Evolutionary conservation across 2,113 vertebrate genomes (phyloP).

Genomic region (Eurypyga helias): DNA sequence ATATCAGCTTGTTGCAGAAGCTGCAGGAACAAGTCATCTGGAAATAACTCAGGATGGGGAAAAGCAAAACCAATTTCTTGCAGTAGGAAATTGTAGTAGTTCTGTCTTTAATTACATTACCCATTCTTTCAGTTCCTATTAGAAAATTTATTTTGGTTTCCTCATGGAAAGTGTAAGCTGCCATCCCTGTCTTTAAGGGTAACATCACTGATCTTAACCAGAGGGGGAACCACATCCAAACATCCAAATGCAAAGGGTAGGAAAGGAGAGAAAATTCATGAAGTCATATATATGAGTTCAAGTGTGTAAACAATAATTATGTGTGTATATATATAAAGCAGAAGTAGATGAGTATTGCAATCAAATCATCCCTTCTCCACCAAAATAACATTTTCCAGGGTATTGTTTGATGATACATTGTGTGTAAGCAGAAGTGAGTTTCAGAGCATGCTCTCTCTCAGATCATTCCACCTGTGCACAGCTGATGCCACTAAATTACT

Average conservation of each 20-base stretch:
- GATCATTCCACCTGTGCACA: neutral
- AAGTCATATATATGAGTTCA: neutral
- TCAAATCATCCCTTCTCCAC: neutral
- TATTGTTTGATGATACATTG: neutral
- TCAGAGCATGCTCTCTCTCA: neutral
- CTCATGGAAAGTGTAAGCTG: neutral
- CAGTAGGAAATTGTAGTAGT: neutral
- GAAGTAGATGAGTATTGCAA: neutral
- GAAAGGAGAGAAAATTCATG: neutral
- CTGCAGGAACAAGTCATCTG: neutral
- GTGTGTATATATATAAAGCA: neutral
- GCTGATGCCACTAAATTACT: neutral
- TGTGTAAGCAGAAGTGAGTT: neutral
- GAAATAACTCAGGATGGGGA: neutral
- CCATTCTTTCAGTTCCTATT: neutral
- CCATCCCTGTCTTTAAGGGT: neutral
- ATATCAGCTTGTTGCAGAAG: neutral
- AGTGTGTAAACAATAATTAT: neutral
- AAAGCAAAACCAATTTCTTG: neutral
- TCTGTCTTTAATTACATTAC: neutral
- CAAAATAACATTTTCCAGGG: neutral
- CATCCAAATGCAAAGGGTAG: neutral
- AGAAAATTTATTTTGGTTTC: neutral
- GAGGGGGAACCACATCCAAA: neutral
- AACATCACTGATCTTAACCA: neutral